These are phyloP conservation scores for Ispidina picta DNA, from an alignment of 2,797 vertebrate genomes.

Conservation along the genomic window DNA sequence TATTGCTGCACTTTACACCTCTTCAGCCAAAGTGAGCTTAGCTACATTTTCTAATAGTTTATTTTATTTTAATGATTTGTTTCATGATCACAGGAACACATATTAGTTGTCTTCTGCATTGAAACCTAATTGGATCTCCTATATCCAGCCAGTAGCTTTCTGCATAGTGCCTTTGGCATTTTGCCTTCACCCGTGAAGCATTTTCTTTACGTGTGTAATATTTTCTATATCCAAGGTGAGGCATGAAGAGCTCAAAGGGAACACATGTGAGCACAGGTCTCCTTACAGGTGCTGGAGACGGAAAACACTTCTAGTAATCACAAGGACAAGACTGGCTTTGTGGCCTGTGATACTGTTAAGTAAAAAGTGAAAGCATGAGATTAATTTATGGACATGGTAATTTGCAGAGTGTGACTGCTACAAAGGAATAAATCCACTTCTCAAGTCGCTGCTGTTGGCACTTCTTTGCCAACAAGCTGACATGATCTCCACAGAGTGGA, in stretches of 20 bases:
- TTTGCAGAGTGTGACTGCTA: background rate
- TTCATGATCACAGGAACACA: background rate
- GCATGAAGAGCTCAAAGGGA: background rate
- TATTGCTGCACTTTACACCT: background rate
- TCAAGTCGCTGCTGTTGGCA: background rate
- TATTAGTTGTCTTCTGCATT: background rate
- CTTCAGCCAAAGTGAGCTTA: background rate
- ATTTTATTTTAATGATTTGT: background rate
- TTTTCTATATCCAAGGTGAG: background rate
- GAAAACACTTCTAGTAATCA: background rate
- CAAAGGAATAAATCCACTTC: background rate
- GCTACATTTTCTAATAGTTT: background rate
- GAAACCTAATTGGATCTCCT: background rate
- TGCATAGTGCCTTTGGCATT: background rate
- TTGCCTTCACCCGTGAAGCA: background rate
- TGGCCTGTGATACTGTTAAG: background rate
- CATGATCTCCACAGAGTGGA: accelerated
- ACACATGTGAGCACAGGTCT: background rate
- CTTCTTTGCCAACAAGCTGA: background rate
- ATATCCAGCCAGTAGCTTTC: background rate
- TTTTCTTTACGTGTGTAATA: background rate
- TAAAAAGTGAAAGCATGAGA: background rate
- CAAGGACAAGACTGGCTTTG: accelerated
- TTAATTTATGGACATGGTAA: accelerated
- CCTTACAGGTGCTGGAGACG: background rate